These are phyloP conservation scores for Psilopsiagon aurifrons DNA, from an alignment of 2,113 vertebrate genomes.

Conservation along the genomic window DNA sequence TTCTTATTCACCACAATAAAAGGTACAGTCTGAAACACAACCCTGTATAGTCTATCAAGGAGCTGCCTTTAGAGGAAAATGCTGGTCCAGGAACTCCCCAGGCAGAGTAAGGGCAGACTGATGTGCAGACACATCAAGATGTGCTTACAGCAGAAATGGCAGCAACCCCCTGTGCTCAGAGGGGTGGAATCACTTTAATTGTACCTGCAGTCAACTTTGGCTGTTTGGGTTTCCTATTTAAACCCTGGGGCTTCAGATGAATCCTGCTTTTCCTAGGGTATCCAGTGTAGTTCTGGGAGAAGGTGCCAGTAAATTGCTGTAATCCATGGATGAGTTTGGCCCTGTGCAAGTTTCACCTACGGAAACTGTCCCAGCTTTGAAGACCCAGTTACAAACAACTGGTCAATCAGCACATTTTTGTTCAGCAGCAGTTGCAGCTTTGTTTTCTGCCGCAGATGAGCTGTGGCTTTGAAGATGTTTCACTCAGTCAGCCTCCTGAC, in stretches of 20 bases:
- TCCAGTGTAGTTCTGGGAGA: not conserved
- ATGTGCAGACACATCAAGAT: not conserved
- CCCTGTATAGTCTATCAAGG: not conserved
- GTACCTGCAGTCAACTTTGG: not conserved
- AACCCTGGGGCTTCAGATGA: not conserved
- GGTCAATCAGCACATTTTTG: not conserved
- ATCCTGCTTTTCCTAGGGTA: not conserved
- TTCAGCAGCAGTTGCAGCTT: not conserved
- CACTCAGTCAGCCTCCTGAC: not conserved
- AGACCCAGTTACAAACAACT: not conserved
- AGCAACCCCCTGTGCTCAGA: not conserved
- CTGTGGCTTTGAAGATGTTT: not conserved
- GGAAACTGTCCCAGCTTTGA: not conserved
- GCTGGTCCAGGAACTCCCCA: too few species aligned
- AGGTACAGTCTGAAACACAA: constrained; percentile 73
- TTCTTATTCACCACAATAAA: constrained; percentile 94
- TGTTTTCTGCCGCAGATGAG: not conserved
- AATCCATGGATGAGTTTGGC: not conserved
- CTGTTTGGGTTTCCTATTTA: not conserved
- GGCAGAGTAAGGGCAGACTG: not conserved
- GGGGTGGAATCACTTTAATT: not conserved
- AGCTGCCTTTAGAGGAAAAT: not conserved
- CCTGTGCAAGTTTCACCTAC: not conserved
- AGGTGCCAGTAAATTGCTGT: not conserved
- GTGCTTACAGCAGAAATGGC: not conserved